Base-by-base conservation (phyloP, 2,888 invertebrate species). In the Lasioglossum villosulum region DNA sequence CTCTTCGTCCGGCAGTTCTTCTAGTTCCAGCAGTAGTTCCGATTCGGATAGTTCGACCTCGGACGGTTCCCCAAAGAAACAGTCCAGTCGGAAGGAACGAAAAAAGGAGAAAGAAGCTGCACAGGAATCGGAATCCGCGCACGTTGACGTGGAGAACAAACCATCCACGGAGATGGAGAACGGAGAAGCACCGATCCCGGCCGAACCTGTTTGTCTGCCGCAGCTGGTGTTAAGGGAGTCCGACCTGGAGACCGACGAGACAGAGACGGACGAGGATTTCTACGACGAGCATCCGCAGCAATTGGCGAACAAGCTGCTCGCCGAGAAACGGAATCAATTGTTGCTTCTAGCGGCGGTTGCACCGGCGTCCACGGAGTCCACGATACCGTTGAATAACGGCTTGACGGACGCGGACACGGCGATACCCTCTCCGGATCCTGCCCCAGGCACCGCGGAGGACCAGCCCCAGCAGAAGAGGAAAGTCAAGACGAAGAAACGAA, bases 241-340 rank as follows among this genome's bases (percentile, higher is more conserved):
- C 0, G 98, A 98, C 95, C 96, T 98, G 76, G 98, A 98, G 90
- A 98, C 98, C 0, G 97, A 97, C 27, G 97, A 98, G 94, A 97
- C 98, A 75, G 98, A 98, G 88, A 98, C 98, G 0, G 98, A 98
- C 94, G 98, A 98, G 95, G 98, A 98, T 90, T 98, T 98, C 95
- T 98, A 98, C 93, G 98, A 98, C 93, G 96, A 97, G 91, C 96
- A 98, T 94, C 98, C 98, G 0, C 97, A 98, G 91, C 96, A 96
- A 92, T 94, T 97, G 84, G 97, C 97, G 2, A 97, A 96, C 88
- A 97, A 97, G 93, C 91, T 97, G 78, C 94, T 97, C 74, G 97
- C 97, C 19, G 97, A 98, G 92, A 98, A 98, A 94, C 96, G 97
- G 5, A 97, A 97, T 90, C 97, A 97, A 88, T 93, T 97, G 78